Percentiles rank a stretch among this genome's conserved stretches.
Evolutionary conservation across 2,797 vertebrate species (phyloP).

Genomic region (Sebastes variabilis): DNA sequence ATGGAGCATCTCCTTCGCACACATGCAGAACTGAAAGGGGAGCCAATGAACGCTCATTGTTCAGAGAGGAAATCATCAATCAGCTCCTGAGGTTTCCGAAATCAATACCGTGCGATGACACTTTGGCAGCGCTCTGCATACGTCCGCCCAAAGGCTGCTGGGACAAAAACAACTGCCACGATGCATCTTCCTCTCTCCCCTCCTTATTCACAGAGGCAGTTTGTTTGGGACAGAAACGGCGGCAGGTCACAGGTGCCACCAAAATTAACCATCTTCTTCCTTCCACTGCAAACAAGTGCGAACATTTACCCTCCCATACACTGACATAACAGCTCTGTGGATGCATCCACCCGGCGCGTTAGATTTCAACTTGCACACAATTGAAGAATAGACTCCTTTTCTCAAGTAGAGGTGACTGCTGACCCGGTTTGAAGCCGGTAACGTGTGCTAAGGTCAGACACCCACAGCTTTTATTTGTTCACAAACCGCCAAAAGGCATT

Average conservation of each 20-base stretch:
- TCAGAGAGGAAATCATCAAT: constrained; percentile 52
- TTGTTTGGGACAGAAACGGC: constrained; percentile 65
- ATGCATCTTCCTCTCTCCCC: constrained; percentile 54
- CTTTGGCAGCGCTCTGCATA: constrained; percentile 44
- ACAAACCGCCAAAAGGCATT: constrained; percentile 70
- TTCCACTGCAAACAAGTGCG: constrained; percentile 66
- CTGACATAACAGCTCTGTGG: constrained; percentile 48
- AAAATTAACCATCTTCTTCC: constrained; percentile 73
- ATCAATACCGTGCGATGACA: constrained; percentile 58
- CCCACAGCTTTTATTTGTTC: constrained; percentile 76
- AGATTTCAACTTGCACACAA: constrained; percentile 49
- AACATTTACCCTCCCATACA: constrained; percentile 62
- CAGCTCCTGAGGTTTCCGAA: constrained; percentile 42
- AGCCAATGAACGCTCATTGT: constrained; percentile 11
- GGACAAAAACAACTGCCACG: constrained; percentile 25
- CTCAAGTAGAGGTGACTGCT: constrained; percentile 69
- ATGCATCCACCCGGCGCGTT: constrained; percentile 52
- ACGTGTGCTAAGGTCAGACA: constrained; percentile 78
- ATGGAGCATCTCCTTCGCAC: not conserved
- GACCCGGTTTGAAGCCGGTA: constrained; percentile 78
- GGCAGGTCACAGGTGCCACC: constrained; percentile 81
- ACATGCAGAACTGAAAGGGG: not conserved
- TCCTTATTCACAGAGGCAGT: constrained; percentile 69
- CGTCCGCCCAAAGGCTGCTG: constrained; percentile 19
- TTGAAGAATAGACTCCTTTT: constrained; percentile 60